Percentiles rank a stretch among this genome's conserved stretches.
Conservation (phyloP, 2,888 invertebrate genomes). For the Ophraella communa region DNA sequence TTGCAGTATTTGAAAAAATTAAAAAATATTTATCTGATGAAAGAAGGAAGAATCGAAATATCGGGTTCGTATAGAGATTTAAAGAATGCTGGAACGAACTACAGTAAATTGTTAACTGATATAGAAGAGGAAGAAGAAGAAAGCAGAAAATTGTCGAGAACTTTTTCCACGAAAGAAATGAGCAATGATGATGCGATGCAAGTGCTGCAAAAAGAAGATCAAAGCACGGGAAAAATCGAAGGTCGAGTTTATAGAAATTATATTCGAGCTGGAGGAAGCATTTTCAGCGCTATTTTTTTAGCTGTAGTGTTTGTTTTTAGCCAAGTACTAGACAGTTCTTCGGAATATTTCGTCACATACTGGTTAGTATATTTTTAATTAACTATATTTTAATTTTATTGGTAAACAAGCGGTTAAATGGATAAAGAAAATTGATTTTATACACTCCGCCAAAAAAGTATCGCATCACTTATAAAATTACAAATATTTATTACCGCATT, state of each 20-base stretch:
- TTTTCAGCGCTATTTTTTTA: conserved; percentile 56
- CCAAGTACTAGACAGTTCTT: conserved; percentile 68
- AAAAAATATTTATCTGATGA: conserved; percentile 64
- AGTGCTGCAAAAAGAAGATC: conserved; percentile 63
- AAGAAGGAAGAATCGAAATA: conserved; percentile 64
- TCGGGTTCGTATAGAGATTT: conserved; percentile 74
- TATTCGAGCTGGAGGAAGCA: conserved; percentile 74
- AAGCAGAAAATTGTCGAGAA: conserved; percentile 47
- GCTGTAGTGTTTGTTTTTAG: conserved; percentile 58
- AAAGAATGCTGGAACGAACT: conserved; percentile 73
- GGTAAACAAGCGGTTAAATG: too few relatives aligned
- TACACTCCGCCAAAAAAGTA: too few relatives aligned
- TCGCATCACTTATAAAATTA: too few relatives aligned
- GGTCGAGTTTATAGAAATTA: conserved; percentile 70
- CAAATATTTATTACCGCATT: too few relatives aligned
- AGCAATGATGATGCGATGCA: conserved; percentile 21
- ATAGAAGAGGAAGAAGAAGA: conserved; percentile 44
- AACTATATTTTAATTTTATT: neutral
- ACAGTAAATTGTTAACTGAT: conserved; percentile 62
- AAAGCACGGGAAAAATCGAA: conserved; percentile 66
- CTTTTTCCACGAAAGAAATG: conserved; percentile 13
- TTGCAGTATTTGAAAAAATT: conserved; percentile 69
- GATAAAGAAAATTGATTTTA: too few relatives aligned
- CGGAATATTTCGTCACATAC: conserved; percentile 80
- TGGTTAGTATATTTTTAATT: conserved; percentile 64